Conservation (phyloP, 2,888 invertebrate genomes). For the Eurytoma adleriae region DNA sequence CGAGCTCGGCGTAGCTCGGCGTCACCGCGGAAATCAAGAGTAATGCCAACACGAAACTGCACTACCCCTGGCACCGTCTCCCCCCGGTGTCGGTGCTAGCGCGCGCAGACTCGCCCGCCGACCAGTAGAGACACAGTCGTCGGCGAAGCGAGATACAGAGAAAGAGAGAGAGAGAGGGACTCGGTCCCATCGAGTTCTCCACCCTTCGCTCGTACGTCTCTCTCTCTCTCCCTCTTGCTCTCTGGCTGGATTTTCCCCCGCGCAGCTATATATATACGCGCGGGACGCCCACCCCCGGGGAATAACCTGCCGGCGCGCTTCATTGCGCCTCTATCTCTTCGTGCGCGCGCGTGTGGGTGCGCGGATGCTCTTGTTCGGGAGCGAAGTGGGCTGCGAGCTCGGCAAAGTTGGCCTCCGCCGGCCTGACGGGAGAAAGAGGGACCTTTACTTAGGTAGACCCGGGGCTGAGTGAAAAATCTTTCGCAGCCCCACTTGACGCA, state of each 20-base stretch:
- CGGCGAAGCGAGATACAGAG: background rate
- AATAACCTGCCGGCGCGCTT: constrained; percentile 41
- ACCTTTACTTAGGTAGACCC: background rate
- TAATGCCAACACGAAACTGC: constrained; percentile 83
- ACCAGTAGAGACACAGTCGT: constrained; percentile 17
- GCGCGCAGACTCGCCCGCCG: constrained; percentile 34
- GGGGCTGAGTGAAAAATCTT: no score
- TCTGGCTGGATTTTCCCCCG: background rate
- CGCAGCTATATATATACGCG: background rate
- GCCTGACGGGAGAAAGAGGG: constrained; percentile 9
- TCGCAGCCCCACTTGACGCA: no score
- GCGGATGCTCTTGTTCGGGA: background rate
- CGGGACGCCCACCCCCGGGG: constrained; percentile 32
- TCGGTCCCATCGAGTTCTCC: constrained; percentile 54
- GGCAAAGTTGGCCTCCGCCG: background rate
- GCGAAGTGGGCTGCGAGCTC: background rate
- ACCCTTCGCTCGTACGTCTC: constrained; percentile 28
- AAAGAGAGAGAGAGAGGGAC: constrained; percentile 35
- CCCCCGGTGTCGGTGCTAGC: constrained; percentile 30
- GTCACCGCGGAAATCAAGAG: constrained; percentile 81
- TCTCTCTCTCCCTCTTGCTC: constrained; percentile 24
- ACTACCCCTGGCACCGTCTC: constrained; percentile 74
- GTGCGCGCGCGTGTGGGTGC: background rate
- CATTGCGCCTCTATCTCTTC: constrained; percentile 2
- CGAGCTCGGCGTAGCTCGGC: constrained; percentile 64